Evolutionary conservation across 2,888 invertebrate genomes (phyloP).

Genomic region (Drosophila fulvimacula): DNA sequence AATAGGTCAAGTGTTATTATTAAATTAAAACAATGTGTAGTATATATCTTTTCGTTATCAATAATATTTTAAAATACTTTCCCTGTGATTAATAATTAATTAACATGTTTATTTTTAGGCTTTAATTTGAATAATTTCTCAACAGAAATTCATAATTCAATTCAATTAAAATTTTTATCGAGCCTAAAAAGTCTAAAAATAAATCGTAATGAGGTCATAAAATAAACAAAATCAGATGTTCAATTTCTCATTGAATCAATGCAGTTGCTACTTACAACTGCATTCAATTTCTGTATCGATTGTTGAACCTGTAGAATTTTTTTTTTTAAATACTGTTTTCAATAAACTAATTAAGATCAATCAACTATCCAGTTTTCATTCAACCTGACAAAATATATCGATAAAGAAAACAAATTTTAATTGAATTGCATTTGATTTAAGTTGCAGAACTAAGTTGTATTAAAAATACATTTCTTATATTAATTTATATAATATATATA

Average conservation of each 20-base stretch:
- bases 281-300: neutral
- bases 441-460: neutral
- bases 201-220: neutral
- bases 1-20: neutral
- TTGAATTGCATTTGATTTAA: neutral
- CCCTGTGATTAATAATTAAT: neutral
- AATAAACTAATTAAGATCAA: neutral
- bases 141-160: neutral
- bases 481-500: neutral
- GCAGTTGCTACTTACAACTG: neutral
- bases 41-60: neutral
- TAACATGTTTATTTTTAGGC: neutral
- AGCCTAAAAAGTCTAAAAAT: neutral
- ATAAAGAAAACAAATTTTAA: neutral
- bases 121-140: neutral
- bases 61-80: neutral
- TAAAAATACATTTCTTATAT: neutral
- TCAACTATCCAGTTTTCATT: neutral
- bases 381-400: neutral
- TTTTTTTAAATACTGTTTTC: no score
- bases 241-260: neutral
- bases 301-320: no score
- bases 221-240: neutral
- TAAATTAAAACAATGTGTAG: neutral
- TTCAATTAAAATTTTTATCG: neutral